A percentile compares a stretch with the other conserved stretches of the same genome.
These are phyloP conservation scores for Clarias laeviceps DNA, from an alignment of 2,797 vertebrate genomes.

Conservation along the genomic window DNA sequence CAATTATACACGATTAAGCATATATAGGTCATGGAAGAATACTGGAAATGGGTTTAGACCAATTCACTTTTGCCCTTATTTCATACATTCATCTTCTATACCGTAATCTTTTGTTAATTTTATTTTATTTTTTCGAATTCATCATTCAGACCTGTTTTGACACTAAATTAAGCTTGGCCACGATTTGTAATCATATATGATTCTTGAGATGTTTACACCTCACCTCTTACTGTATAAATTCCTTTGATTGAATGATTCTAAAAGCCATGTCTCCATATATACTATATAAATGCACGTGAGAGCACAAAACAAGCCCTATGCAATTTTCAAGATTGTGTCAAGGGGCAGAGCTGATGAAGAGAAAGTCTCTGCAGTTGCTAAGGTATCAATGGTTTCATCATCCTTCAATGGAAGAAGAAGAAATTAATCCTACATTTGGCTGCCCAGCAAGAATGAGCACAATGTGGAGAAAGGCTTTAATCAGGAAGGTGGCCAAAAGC, in stretches of 20 bases:
- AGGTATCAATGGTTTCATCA: not conserved
- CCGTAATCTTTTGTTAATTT: too few relatives aligned
- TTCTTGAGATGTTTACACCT: not conserved
- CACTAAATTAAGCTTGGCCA: too few relatives aligned
- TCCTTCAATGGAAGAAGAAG: too few relatives aligned
- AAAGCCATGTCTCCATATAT: not conserved
- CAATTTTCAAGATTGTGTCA: not conserved
- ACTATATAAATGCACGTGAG: not conserved
- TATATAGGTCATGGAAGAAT: not conserved
- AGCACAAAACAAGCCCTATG: not conserved
- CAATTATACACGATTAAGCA: not conserved
- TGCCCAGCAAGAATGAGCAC: not conserved
- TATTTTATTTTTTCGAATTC: not conserved
- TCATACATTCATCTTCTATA: not conserved
- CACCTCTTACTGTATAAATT: not conserved
- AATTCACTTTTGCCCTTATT: not conserved
- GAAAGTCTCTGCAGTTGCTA: not conserved
- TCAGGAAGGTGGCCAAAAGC: not conserved
- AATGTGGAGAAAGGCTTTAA: not conserved
- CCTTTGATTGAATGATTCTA: not conserved
- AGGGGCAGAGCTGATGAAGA: not conserved
- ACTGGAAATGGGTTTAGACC: not conserved
- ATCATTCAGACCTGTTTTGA: not conserved
- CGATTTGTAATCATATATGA: not conserved
- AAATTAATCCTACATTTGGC: not conserved